phyloP scores from a whole-genome alignment of 2,888 invertebrate species.

The Ennomos quercinarius region DNA sequence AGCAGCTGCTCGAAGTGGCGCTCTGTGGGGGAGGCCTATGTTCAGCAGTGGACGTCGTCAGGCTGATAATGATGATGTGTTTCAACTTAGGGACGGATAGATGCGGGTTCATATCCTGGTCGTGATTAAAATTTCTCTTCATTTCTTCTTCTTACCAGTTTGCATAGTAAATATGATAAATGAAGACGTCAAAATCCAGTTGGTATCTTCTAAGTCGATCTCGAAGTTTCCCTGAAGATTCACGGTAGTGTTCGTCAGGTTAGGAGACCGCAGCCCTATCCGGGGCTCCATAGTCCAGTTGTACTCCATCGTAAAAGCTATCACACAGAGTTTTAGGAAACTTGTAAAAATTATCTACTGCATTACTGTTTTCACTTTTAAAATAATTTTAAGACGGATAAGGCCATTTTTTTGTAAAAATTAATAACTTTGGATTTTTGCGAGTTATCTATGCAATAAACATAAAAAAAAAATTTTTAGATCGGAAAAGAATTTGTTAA shows the following conservation, averaged over 20 bases:
- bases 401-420: neutral
- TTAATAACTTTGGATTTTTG: neutral
- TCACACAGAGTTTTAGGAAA: neutral
- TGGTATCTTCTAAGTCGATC: constrained; percentile 91
- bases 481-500: neutral
- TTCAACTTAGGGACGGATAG: too few species aligned
- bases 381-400: neutral
- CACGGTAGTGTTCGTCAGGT: constrained; percentile 70
- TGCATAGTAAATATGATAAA: constrained; percentile 94
- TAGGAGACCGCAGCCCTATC: constrained; percentile 65
- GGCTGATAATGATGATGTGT: too few species aligned
- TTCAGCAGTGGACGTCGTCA: too few species aligned
- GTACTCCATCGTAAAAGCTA: constrained; percentile 56
- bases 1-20: too few species aligned
- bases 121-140: too few species aligned
- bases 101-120: too few species aligned
- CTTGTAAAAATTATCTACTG: neutral
- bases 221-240: constrained; percentile 87
- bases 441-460: neutral
- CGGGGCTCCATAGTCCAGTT: constrained; percentile 63
- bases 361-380: neutral
- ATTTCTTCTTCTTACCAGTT: constrained; percentile 91
- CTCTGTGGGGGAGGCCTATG: too few species aligned
- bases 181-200: constrained; percentile 91
- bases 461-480: neutral